phyloP scores from a whole-genome alignment of 2,797 vertebrate genomes.

The Hipposideros larvatus region DNA sequence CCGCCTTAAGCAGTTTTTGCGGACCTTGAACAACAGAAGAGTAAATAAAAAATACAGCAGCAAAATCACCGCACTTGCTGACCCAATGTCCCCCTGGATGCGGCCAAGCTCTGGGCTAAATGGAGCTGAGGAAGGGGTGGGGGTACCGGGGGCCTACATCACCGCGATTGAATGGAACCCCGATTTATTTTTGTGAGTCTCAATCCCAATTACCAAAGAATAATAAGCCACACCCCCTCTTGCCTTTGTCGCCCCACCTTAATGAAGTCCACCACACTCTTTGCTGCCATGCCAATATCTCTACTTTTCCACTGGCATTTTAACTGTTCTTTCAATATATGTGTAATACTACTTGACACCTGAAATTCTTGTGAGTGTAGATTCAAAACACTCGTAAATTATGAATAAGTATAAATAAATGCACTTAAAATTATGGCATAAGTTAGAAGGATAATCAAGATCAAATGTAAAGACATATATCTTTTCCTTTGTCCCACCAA shows the following conservation, averaged over 20 bases:
- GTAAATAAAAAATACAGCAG: slow-evolving; percentile 13
- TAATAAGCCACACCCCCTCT: not conserved
- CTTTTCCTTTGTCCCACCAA: slow-evolving; percentile 39
- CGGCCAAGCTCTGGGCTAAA: not conserved
- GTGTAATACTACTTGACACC: not conserved
- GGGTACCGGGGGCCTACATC: not conserved
- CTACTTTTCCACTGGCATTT: slow-evolving; percentile 24
- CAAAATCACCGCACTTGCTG: not conserved
- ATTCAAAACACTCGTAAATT: slow-evolving; percentile 2
- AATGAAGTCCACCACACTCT: not conserved
- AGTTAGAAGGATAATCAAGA: slow-evolving; percentile 32
- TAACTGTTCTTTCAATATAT: slow-evolving; percentile 1
- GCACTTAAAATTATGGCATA: not conserved
- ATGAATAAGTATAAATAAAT: not conserved
- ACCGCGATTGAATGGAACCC: not conserved
- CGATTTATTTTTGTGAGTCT: not conserved
- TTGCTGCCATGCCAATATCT: not conserved
- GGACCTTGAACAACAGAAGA: not conserved
- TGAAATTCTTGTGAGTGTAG: not conserved
- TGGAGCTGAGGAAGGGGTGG: not conserved
- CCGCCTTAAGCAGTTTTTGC: not conserved
- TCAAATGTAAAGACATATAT: not conserved
- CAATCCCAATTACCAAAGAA: not conserved
- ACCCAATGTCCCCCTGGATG: not conserved
- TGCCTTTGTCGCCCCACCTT: not conserved